Evolutionary conservation across 2,113 vertebrate species (phyloP), one percentile per base, ranked within the genome.

Genomic region (Catharus minimus): DNA sequence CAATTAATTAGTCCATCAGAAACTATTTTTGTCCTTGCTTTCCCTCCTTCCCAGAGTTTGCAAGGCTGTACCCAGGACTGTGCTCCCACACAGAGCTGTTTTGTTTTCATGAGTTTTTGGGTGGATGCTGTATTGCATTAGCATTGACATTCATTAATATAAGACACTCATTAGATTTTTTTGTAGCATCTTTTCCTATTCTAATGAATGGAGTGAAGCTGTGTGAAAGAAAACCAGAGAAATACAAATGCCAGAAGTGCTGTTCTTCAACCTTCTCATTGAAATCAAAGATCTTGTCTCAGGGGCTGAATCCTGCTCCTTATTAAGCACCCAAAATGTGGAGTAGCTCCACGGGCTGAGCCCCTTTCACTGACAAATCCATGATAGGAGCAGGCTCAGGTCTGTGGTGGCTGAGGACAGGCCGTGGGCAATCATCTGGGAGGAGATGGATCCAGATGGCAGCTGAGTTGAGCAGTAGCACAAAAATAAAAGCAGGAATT

Each of bases 61-160:
- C 33, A 43, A 19, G n/a, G 57, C 26, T 0, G 1, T 39, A 36
- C 18, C 22, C 0, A 1, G 28, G 1, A 2, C 0, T 55, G 43
- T 49, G 27, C 43, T 60, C 39, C 7, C 0, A 5, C 43, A 13
- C 4, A 28, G 28, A 32, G 9, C 8, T 22, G 11, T 11, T 19
- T 32, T 13, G 15, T 72, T 86, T 87, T 55, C 38, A 10, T 0
- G 5, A 69, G 20, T 11, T 73, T 90, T 73, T 55, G 22, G 17
- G 36, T 0, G 5, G 20, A 5, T 4, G 7, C 9, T 46, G 5
- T 10, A 19, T 28, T 74, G 11, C 39, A 65, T 47, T 82, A 60
- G 58, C 9, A 10, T n/a, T 24, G 58, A 11, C 32, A 73, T 61
- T 57, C 24, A 19, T 43, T 88, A 41, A 55, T n/a, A 50, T 3